Percentiles rank a stretch among this genome's conserved stretches.
Conservation (phyloP, 2,113 vertebrate species). For the Sturnira hondurensis region DNA sequence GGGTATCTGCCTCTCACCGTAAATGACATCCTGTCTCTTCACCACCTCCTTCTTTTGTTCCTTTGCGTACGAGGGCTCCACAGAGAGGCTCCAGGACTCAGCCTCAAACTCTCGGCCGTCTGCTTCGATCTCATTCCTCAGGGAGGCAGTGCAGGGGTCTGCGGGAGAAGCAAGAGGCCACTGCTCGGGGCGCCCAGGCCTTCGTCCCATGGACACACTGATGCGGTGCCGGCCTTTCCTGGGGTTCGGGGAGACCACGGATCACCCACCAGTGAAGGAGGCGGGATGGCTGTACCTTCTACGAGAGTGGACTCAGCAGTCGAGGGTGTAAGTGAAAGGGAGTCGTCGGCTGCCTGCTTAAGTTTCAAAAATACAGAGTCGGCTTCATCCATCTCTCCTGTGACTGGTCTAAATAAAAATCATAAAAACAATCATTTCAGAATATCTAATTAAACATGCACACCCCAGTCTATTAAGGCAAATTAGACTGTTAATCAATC, state of each 20-base stretch:
- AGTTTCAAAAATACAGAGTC: slow-evolving; percentile 83
- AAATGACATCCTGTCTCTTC: slow-evolving; percentile 96
- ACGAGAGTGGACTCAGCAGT: slow-evolving; percentile 87
- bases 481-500: not conserved
- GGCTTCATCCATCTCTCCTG: slow-evolving; percentile 95
- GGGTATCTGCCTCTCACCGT: slow-evolving; percentile 81
- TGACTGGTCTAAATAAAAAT: slow-evolving; percentile 82
- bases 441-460: not conserved
- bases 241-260: accelerated
- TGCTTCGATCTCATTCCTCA: slow-evolving; percentile 88
- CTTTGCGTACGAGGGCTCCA: slow-evolving; percentile 88
- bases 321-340: slow-evolving; percentile 85
- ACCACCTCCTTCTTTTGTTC: slow-evolving; percentile 85
- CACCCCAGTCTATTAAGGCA: not conserved
- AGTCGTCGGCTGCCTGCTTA: slow-evolving; percentile 87
- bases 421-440: slow-evolving; percentile 4
- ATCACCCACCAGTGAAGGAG: not conserved
- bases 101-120: slow-evolving; percentile 92
- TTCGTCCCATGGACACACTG: accelerated
- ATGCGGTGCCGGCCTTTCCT: accelerated
- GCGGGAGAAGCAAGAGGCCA: not conserved
- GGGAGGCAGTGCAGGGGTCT: slow-evolving; percentile 86
- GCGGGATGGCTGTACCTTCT: slow-evolving; percentile 85
- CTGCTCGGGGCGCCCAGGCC: not conserved
- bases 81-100: slow-evolving; percentile 94